Evolutionary conservation across 2,888 invertebrate genomes (phyloP), one percentile per base, ranked within the genome.

Genomic region (Enchytraeus crypticus): DNA sequence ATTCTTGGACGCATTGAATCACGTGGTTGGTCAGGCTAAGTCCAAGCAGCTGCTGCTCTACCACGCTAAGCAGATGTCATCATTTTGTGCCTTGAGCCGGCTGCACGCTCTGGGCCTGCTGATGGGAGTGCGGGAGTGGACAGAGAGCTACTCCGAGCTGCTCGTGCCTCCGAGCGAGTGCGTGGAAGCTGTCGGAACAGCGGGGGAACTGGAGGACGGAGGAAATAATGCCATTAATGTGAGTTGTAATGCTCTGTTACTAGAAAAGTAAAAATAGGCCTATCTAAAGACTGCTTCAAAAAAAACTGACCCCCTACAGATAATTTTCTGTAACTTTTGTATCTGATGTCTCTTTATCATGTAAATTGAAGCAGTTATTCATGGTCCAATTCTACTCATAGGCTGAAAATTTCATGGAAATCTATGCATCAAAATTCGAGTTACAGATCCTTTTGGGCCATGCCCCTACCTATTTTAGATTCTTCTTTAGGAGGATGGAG

Each of bases 81-180:
- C n/a, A n/a, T n/a, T n/a, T n/a, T n/a, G n/a, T n/a, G 51, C 61
- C 30, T 33, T 49, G 29, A 62, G 59, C 33, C 66, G 68, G 2
- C 64, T 77, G 21, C 71, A 72, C 60, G 60, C 68, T 38, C 69
- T 77, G 11, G 76, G 76, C 0, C 71, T 72, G 64, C 58, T 72
- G 21, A 66, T 76, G 38, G 77, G 77, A 0, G 66, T 77, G 5
- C 65, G 64, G 32, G 74, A 74, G 57, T 77, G 77, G 77, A 69
- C 67, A 0, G 59, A 62, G 5, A 63, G 66, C 21, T 66, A 74
- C 51, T 53, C 61, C 8, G 49, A 47, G 30, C 61, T 62, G 14
- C 23, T 43, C 11, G 51, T 34, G 8, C 33, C 32, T 4, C 61
- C 61, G 1, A 26, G 14, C 8, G 58, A 46, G 14, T 61, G 57